Percentiles rank a stretch among this genome's conserved stretches.
These are phyloP conservation scores for Gari tellinella DNA, from an alignment of 2,888 invertebrate species.

Conservation along the genomic window DNA sequence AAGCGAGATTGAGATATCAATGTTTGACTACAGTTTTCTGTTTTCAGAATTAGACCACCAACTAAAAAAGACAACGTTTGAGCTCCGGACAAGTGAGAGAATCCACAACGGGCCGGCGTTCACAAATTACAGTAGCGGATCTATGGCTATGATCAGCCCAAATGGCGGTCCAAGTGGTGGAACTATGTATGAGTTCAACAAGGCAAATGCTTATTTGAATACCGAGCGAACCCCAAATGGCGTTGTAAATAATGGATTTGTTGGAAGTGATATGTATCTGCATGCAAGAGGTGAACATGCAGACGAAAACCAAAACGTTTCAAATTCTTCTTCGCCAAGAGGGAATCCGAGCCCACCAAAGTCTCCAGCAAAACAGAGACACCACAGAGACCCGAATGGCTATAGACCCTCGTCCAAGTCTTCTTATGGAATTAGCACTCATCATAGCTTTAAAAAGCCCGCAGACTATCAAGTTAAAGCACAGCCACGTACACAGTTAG, in stretches of 20 bases:
- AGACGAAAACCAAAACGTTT: slow-evolving; percentile 29
- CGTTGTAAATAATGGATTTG: slow-evolving; percentile 44
- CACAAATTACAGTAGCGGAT: background rate
- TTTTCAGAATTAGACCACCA: slow-evolving; percentile 51
- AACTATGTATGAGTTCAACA: slow-evolving; percentile 46
- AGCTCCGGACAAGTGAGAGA: slow-evolving; percentile 27
- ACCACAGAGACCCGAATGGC: slow-evolving; percentile 13
- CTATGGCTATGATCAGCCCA: background rate
- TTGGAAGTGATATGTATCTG: slow-evolving; percentile 42
- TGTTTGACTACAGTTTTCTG: too few species aligned
- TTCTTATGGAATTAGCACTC: slow-evolving; percentile 46
- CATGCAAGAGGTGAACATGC: slow-evolving; percentile 28
- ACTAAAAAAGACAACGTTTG: slow-evolving; percentile 42
- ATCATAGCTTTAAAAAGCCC: slow-evolving; percentile 54
- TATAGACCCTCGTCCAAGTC: slow-evolving; percentile 41
- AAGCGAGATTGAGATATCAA: too few species aligned
- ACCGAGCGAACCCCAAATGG: slow-evolving; percentile 17
- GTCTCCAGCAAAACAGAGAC: slow-evolving; percentile 2
- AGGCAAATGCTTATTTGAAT: slow-evolving; percentile 38
- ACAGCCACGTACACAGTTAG: slow-evolving; percentile 57
- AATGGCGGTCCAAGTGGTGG: slow-evolving; percentile 34
- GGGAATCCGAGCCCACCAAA: background rate
- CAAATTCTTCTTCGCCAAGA: slow-evolving; percentile 13
- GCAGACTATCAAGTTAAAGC: slow-evolving; percentile 34
- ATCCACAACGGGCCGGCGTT: background rate